Percentiles rank a stretch among this genome's conserved stretches.
These are phyloP conservation scores for Scaptomyza pallida DNA, from an alignment of 1,140 invertebrate genomes.

Conservation along the genomic window DNA sequence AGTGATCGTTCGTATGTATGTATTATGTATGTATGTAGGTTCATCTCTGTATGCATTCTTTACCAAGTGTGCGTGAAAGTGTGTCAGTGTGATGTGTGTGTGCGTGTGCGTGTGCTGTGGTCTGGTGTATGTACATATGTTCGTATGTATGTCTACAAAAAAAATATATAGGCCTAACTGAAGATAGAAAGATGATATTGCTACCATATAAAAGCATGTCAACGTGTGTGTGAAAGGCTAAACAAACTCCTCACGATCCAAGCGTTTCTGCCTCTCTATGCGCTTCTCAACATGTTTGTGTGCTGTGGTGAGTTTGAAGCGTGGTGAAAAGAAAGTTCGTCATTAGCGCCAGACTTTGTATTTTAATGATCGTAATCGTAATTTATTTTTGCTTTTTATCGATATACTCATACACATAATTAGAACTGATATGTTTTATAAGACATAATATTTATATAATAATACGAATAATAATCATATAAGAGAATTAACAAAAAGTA, in stretches of 20 bases:
- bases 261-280: constrained; percentile 28
- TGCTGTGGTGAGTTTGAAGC: constrained; percentile 25
- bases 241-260: constrained; percentile 37
- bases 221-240: constrained; percentile 61
- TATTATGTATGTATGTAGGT: constrained; percentile 75
- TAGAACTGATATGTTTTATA: constrained; percentile 70
- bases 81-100: constrained; percentile 21
- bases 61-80: constrained; percentile 27
- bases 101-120: constrained; percentile 21
- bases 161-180: constrained; percentile 23
- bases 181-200: constrained; percentile 58
- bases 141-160: constrained; percentile 46
- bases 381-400: constrained; percentile 43
- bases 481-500: constrained; percentile 53
- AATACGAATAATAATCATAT: constrained; percentile 49
- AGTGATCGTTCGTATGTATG: constrained; percentile 79
- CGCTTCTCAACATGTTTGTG: constrained; percentile 44
- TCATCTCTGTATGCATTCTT: constrained; percentile 57
- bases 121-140: constrained; percentile 74
- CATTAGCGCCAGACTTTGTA: constrained; percentile 52
- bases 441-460: constrained; percentile 25
- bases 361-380: constrained; percentile 35
- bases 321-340: constrained; percentile 48
- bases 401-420: constrained; percentile 64
- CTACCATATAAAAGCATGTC: constrained; percentile 51